Base-by-base conservation (phyloP, 1,140 invertebrate genomes). In the Arion vulgaris region DNA sequence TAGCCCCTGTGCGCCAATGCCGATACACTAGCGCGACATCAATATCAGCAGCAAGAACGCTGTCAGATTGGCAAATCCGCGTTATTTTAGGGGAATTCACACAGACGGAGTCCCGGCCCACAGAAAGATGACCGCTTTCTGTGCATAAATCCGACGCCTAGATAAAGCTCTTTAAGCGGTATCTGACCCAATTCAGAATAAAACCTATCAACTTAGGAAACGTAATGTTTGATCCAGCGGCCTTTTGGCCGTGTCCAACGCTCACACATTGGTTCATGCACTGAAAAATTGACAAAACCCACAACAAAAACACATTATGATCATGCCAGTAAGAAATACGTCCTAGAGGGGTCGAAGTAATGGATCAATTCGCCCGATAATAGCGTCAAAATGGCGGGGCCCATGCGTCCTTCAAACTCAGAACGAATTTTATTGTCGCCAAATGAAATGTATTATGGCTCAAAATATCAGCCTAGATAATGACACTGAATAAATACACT, bases 241-340 rank as follows among this genome's bases (percentile, higher is more conserved):
- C 78, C 78, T 69, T 80, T 28, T 49, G 78, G 78, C 78, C 78
- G 78, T 80, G 78, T 80, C 78, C 78, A 51, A 39, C 51, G 39
- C 41, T 68, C 74, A 79, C 75, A 83, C 68, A 57, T 82, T 82
- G 72, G 80, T 81, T 73, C 39, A 75, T 68, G 62, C 76, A 84
- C 82, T 85, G 86, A 84, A 88, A 88, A 86, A 85, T 85, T 84
- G 76, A 82, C 87, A 88, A 88, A 87, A 85, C 86, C 89, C 88
- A 77, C 86, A 90, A 90, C 88, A 91, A 91, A 91, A 91, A 90
- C 71, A 89, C 89, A 91, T 90, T 89, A 90, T 91, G 89, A 90
- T 89, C 90, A 89, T 89, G 91, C 89, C 87, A 83, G 85, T 84
- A 84, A 83, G 87, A 80, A 88, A 91, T 88, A 81, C 81, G 82